Conservation (phyloP, 2,797 vertebrate genomes). For the Pachyuromys duprasi region DNA sequence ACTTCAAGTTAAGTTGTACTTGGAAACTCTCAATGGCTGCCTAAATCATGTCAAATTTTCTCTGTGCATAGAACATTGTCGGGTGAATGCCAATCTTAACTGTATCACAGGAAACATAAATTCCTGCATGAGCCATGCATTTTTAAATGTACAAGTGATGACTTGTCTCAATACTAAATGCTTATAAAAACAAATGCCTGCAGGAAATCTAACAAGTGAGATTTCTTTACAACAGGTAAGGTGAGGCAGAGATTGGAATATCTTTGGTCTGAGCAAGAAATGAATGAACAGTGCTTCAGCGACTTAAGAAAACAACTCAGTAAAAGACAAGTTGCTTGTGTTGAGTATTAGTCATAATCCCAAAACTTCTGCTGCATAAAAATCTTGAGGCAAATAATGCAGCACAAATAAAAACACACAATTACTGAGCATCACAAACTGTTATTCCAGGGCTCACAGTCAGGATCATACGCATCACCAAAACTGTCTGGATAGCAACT, state of each 20-base stretch:
- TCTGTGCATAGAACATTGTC: not conserved
- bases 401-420: not conserved
- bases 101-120: not conserved
- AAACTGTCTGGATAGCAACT: not conserved
- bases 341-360: slow-evolving; percentile 28
- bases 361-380: slow-evolving; percentile 8
- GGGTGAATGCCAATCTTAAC: not conserved
- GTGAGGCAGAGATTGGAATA: accelerated
- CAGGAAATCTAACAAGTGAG: not conserved
- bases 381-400: slow-evolving; percentile 3
- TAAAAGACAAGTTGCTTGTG: not conserved
- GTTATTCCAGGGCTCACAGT: not conserved
- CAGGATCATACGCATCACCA: not conserved
- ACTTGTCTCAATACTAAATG: not conserved
- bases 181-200: not conserved
- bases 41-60: slow-evolving; percentile 35
- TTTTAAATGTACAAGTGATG: not conserved
- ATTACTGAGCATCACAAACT: not conserved
- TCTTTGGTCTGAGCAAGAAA: slow-evolving; percentile 28
- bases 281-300: not conserved
- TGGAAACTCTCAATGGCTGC: not conserved
- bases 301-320: not conserved
- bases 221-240: not conserved
- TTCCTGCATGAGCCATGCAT: accelerated
- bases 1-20: slow-evolving; percentile 57